Base-by-base conservation (phyloP, 2,797 vertebrate species). In the Sylvilagus floridanus region DNA sequence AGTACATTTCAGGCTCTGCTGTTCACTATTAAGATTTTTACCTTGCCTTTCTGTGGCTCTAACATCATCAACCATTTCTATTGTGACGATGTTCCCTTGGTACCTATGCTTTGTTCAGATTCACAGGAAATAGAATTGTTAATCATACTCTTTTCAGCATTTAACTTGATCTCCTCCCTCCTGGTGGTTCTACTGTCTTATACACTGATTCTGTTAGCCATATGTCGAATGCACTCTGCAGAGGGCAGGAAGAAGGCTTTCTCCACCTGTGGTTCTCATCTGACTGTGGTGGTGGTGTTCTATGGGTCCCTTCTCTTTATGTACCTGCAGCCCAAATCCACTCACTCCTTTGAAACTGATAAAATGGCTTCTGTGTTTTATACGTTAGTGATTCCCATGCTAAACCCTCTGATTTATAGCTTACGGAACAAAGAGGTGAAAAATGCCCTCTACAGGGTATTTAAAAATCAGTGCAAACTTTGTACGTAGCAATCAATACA, bases 281-380 rank as follows among this genome's bases (percentile, higher is more conserved):
- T 96, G 68, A 96, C 83, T 12, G 86, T 92, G 54, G 95, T 95
- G 19, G 52, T 77, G 4, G 83, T 96, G 11, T 96, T 96, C 76
- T 96, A 89, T 24, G 94, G 90, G 28, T 85, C 88, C 3, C 65
- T 94, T 10, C 24, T 96, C 32, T 95, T 96, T 35, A 91, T 86
- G 92, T 96, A 95, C 24, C 37, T 91, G n/a, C 88, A 97, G 42
- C 94, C 96, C 22, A 94, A 93, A 19, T 91, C 92, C 10, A 30
- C 26, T 28, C 79, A 91, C 10, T 97, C 95, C 6, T 94, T 84
- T 66, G 73, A 94, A 7, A 91, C 60, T 35, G 77, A 94, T 62
- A 87, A 87, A 30, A 32, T 87, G 5, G 21, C 69, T 12, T 91
- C 88, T 4, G 73, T 94, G 14, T 91, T 91, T 86, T 94, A 86